Percentiles rank a stretch among this genome's conserved stretches.
Evolutionary conservation across 2,888 invertebrate genomes (phyloP).

Genomic region (Electrophaes corylata): DNA sequence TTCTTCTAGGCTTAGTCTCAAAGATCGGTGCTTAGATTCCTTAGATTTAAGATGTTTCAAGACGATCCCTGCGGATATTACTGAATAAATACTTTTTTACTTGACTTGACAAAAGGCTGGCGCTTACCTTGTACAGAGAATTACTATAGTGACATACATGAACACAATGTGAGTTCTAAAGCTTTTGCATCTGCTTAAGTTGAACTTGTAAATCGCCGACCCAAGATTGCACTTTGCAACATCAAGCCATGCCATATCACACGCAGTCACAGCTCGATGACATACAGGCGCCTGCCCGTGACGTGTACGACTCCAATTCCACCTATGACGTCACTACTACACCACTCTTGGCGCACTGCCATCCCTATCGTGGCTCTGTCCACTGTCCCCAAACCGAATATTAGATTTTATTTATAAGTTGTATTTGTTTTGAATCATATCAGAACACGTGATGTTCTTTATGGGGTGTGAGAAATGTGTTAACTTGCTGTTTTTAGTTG

Average conservation of each 20-base stretch:
- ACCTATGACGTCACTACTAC: slow-evolving; percentile 38
- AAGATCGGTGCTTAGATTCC: too few species aligned
- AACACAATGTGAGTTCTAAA: too few species aligned
- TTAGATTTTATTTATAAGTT: slow-evolving; percentile 73
- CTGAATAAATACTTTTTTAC: too few species aligned
- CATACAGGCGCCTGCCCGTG: slow-evolving; percentile 40
- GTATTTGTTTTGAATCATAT: slow-evolving; percentile 78
- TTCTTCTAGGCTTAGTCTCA: too few species aligned
- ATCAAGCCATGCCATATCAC: background rate
- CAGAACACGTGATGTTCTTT: slow-evolving; percentile 58
- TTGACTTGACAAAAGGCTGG: too few species aligned
- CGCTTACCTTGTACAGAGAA: too few species aligned
- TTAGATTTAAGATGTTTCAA: too few species aligned
- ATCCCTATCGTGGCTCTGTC: slow-evolving; percentile 66
- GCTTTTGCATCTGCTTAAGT: background rate
- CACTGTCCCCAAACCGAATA: slow-evolving; percentile 54
- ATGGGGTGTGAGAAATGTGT: slow-evolving; percentile 26
- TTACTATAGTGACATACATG: too few species aligned
- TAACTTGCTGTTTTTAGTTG: slow-evolving; percentile 25
- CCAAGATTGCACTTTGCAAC: background rate
- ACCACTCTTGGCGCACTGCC: slow-evolving; percentile 64
- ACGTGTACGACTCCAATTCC: slow-evolving; percentile 32
- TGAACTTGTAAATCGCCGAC: background rate
- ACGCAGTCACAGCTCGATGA: slow-evolving; percentile 23
- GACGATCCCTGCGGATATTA: too few species aligned